phyloP scores from a whole-genome alignment of 2,113 vertebrate species.

The Antidorcas marsupialis region DNA sequence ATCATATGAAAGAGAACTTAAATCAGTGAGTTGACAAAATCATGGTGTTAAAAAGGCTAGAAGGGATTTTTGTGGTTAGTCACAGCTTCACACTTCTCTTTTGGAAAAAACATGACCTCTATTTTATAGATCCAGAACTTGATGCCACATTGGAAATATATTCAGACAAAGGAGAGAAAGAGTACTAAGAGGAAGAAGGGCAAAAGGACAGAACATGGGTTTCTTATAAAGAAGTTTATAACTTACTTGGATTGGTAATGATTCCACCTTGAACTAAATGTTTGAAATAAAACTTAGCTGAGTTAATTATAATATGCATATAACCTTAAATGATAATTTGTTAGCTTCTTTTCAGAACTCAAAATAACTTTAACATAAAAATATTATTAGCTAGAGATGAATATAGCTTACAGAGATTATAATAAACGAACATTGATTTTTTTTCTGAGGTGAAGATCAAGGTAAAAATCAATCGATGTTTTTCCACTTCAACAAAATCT shows the following conservation, averaged over 20 bases:
- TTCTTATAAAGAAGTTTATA: neutral
- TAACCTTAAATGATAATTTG: slow-evolving; percentile 2
- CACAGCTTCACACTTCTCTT: slow-evolving; percentile 12
- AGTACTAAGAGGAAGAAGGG: neutral
- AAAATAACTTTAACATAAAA: slow-evolving; percentile 40
- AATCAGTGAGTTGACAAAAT: neutral
- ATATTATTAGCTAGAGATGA: slow-evolving; percentile 5
- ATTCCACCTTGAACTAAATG: neutral
- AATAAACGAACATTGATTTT: slow-evolving; percentile 53
- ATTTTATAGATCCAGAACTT: slow-evolving; percentile 56
- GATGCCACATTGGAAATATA: neutral
- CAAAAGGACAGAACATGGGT: neutral
- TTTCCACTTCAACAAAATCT: slow-evolving; percentile 44
- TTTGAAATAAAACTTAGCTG: slow-evolving; percentile 17
- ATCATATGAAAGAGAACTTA: neutral
- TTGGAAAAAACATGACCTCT: slow-evolving; percentile 46
- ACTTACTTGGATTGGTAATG: neutral
- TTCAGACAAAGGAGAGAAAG: neutral
- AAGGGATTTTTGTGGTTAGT: slow-evolving; percentile 42
- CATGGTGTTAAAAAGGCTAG: neutral
- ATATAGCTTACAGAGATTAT: slow-evolving; percentile 33
- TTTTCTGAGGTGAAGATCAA: slow-evolving; percentile 49
- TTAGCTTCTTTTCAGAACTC: neutral
- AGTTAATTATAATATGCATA: neutral
- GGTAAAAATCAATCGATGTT: slow-evolving; percentile 43